These are phyloP conservation scores for Pteromalus puparum DNA, from an alignment of 1,140 invertebrate genomes.

Conservation along the genomic window DNA sequence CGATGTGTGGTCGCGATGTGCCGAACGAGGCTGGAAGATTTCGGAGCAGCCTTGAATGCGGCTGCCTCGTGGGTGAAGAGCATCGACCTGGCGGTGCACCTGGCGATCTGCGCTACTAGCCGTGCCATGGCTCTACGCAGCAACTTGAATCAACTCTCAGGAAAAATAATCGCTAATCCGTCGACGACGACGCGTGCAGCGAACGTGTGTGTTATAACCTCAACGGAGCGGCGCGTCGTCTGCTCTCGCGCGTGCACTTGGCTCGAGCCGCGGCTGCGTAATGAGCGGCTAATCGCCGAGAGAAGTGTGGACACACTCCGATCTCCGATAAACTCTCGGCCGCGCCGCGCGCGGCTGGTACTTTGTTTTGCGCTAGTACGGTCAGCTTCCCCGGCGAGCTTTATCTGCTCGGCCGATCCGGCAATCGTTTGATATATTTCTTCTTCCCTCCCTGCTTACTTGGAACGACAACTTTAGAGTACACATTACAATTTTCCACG, in stretches of 20 bases:
- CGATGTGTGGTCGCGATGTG: constrained; percentile 59
- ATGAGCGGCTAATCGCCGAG: not conserved
- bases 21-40: constrained; percentile 31
- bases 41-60: not conserved
- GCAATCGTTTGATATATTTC: not conserved
- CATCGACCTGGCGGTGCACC: constrained; percentile 48
- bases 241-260: constrained; percentile 14
- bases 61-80: constrained; percentile 9
- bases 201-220: not conserved
- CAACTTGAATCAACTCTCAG: not conserved
- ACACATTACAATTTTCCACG: too few species aligned
- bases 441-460: not conserved
- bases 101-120: constrained; percentile 57
- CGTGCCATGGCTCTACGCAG: constrained; percentile 60
- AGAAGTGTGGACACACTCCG: too few species aligned
- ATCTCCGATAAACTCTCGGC: not conserved
- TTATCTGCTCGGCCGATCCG: constrained; percentile 17
- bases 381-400: not conserved
- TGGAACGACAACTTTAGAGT: too few species aligned
- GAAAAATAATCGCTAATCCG: not conserved
- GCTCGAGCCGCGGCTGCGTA: constrained; percentile 15
- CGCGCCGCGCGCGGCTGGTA: not conserved
- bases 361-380: not conserved
- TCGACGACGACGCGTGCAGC: not conserved
- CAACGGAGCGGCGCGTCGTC: constrained; percentile 23